Evolutionary conservation across 2,888 invertebrate genomes (phyloP), one percentile per base, ranked within the genome.

Genomic region (Xestia rhomboidea): DNA sequence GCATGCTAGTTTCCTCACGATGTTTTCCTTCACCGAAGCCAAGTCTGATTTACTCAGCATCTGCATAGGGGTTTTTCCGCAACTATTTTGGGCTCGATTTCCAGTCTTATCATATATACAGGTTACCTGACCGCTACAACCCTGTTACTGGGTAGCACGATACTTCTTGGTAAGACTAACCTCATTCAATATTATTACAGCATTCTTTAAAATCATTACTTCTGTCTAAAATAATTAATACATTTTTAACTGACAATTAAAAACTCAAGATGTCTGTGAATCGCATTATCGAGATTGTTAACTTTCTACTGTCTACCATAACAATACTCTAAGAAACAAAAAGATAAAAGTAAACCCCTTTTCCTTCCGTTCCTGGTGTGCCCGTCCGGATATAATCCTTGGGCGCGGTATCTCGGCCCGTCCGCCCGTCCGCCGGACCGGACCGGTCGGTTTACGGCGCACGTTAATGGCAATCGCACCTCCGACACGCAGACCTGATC

Each of bases 381-480:
- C 77, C 63, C n/a, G 62, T 38, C 38, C 44, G 71, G 82, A 82
- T 86, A 90, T 94, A 94, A 95, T 93, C 93, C 82, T n/a, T 1
- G 72, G 72, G 76, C 41, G 70, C 91, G 90, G 92, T 95, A 95
- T 95, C 95, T 92, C 88, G 85, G 87, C 88, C 83, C 90, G 88
- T 68, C 87, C 24, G 49, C 21, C 49, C 15, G 41, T 38, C 51
- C n/a, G 27, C 1, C 91, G 92, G 41, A 41, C 82, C 87, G 86
- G 87, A 80, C 90, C 89, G 90, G 86, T 82, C 89, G 89, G 91
- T 93, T 94, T 94, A 94, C 93, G 89, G 87, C 81, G 82, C 88
- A 89, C 91, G 92, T 91, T 94, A 93, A 94, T 92, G 84, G 90
- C 93, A 90, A 92, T 93, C 92, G 92, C 91, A 89, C 91, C 91